Conservation (phyloP, 2,888 invertebrate species). For the Drosophila fulvimacula region DNA sequence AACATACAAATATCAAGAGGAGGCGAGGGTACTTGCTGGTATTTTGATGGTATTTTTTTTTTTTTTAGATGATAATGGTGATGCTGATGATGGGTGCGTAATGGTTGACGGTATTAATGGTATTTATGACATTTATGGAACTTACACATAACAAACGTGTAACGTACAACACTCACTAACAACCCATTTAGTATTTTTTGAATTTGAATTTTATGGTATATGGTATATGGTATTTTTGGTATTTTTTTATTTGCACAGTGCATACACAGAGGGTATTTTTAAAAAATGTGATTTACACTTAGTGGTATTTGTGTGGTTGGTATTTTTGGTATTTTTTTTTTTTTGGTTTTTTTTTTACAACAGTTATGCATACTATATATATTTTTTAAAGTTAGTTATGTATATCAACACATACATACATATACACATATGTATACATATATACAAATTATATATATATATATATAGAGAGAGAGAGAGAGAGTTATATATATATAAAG, state of each 20-base stretch:
- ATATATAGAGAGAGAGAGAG: conserved; percentile 12
- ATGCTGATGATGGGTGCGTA: conserved; percentile 2
- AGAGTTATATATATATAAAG: conserved; percentile 9
- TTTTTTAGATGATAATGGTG: conserved; percentile 8
- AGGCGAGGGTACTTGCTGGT: neutral
- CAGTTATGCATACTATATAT: conserved; percentile 58
- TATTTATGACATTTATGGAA: conserved; percentile 9
- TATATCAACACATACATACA: conserved; percentile 23
- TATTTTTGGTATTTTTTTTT: conserved; percentile 10
- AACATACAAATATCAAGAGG: neutral
- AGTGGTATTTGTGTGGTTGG: conserved; percentile 16
- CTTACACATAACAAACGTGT: conserved; percentile 40
- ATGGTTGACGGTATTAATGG: neutral
- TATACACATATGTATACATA: conserved; percentile 23
- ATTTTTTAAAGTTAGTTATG: conserved; percentile 7
- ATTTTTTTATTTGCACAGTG: conserved; percentile 49
- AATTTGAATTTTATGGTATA: neutral
- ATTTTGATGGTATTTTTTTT: neutral
- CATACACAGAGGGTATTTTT: conserved; percentile 41
- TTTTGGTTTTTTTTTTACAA: conserved; percentile 29
- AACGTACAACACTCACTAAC: conserved; percentile 54
- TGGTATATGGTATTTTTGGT: conserved; percentile 1
- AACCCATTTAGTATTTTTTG: conserved; percentile 43
- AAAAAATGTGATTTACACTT: conserved; percentile 19
- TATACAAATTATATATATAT: conserved; percentile 16